Conservation (phyloP, 2,888 invertebrate genomes). For the Miltochrista miniata region DNA sequence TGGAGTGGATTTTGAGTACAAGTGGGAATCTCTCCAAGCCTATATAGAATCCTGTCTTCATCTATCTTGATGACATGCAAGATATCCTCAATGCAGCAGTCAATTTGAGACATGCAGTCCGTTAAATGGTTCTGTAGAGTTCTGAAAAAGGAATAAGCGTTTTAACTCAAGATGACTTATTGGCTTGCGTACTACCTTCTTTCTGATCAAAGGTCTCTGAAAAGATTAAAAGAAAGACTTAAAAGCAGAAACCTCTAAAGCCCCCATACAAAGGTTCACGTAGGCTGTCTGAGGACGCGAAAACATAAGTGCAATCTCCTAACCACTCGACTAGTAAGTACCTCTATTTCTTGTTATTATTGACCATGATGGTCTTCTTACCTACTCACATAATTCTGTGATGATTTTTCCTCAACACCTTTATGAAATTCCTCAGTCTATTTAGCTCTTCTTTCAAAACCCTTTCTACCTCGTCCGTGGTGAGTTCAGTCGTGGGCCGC, state of each 20-base stretch:
- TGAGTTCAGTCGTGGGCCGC: conserved; percentile 86
- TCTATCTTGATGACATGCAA: conserved; percentile 57
- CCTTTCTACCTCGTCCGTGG: conserved; percentile 85
- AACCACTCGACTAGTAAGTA: no score
- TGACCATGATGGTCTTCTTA: not conserved
- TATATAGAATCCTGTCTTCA: conserved; percentile 50
- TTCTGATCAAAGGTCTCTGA: no score
- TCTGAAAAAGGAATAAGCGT: conserved; percentile 2
- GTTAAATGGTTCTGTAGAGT: conserved; percentile 51
- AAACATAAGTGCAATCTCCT: no score
- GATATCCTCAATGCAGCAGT: conserved; percentile 59
- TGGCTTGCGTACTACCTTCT: no score
- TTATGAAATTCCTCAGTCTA: conserved; percentile 82
- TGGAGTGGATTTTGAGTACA: conserved; percentile 20
- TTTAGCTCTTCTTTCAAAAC: conserved; percentile 86
- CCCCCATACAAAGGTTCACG: no score
- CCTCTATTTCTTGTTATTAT: no score
- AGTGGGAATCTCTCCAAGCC: conserved; percentile 44
- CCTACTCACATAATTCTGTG: conserved; percentile 82
- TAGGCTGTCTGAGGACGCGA: no score
- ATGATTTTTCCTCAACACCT: conserved; percentile 83
- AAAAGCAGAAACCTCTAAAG: no score
- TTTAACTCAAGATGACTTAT: no score
- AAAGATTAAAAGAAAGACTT: no score
- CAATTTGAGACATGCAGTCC: conserved; percentile 51